Evolutionary conservation across 1,140 invertebrate species (phyloP), one percentile per base, ranked within the genome.

Genomic region (Pseudomyrmex gracilis): DNA sequence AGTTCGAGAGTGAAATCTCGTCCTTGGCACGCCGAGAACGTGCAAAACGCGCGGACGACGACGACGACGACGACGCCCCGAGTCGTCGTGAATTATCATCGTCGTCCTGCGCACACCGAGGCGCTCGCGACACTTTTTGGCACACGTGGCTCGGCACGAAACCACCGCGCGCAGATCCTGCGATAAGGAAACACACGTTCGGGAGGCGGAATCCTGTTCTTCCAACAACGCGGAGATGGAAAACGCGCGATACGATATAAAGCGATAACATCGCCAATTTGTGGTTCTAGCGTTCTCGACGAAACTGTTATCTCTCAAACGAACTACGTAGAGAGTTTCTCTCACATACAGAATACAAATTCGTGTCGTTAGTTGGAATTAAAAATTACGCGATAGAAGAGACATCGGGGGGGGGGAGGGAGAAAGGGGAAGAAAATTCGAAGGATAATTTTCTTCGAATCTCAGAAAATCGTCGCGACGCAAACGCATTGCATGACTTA

Each of bases 401-500:
- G 24, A 70, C 53, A n/a, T n/a, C n/a, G n/a, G n/a, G n/a, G n/a
- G n/a, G n/a, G n/a, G n/a, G n/a, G n/a, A n/a, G n/a, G n/a, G n/a
- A n/a, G n/a, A n/a, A n/a, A n/a, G 20, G 15, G 24, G 24, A 24
- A 15, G 5, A 49, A 5, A 49, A 49, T 9, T 22, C 22, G 24
- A 61, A 4, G 4, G 1, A 43, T 12, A 60, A 60, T 3, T 74
- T 13, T 45, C 8, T 12, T 51, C 8, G 47, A 20, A 57, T 63
- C 20, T 7, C 47, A 4, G 17, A 10, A 4, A n/a, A 12, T 13
- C 22, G 51, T 20, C 12, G 10, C 47, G n/a, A 4, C 57, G 45
- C 45, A 9, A 9, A 55, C 58, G 71, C 80, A 53, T 43, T 45
- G 20, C 3, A n/a, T 61, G 47, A 94, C 94, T 94, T 91, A 94